Percentiles rank a stretch among this genome's conserved stretches.
These are phyloP conservation scores for Psylliodes chrysocephalus DNA, from an alignment of 2,888 invertebrate genomes.

Conservation along the genomic window DNA sequence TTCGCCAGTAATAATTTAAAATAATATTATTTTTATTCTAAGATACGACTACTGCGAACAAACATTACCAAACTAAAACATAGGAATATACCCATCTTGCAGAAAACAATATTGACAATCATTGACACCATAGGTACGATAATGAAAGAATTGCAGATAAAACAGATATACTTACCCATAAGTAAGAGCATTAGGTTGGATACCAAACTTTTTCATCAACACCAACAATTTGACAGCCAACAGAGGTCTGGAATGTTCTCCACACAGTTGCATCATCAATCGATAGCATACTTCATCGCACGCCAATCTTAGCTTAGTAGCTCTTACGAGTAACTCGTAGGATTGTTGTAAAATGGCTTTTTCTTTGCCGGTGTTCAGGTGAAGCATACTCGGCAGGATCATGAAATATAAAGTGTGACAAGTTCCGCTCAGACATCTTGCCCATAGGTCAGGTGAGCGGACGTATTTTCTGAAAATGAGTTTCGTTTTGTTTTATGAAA, in stretches of 20 bases:
- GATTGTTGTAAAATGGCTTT: slow-evolving; percentile 82
- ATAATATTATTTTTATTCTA: no score
- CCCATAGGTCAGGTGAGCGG: slow-evolving; percentile 84
- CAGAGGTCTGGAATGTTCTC: slow-evolving; percentile 91
- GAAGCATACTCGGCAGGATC: slow-evolving; percentile 88
- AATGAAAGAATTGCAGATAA: no score
- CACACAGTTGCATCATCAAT: slow-evolving; percentile 98
- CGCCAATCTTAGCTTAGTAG: slow-evolving; percentile 85
- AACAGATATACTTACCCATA: slow-evolving; percentile 75
- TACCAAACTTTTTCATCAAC: slow-evolving; percentile 91
- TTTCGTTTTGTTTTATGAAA: not conserved
- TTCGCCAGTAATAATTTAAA: no score
- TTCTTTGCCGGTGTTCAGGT: slow-evolving; percentile 76
- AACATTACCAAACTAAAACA: no score
- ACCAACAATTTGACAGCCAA: slow-evolving; percentile 92
- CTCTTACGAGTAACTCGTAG: slow-evolving; percentile 86
- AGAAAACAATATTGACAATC: no score
- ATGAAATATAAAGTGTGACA: slow-evolving; percentile 95
- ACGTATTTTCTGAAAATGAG: slow-evolving; percentile 57
- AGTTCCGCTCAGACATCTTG: slow-evolving; percentile 86
- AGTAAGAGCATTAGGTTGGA: slow-evolving; percentile 97
- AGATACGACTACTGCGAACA: no score
- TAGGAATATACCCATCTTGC: no score
- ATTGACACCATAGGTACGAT: no score
- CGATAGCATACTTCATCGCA: slow-evolving; percentile 98